phyloP scores from a whole-genome alignment of 2,113 vertebrate genomes.

The Poeciliopsis turrubarensis region DNA sequence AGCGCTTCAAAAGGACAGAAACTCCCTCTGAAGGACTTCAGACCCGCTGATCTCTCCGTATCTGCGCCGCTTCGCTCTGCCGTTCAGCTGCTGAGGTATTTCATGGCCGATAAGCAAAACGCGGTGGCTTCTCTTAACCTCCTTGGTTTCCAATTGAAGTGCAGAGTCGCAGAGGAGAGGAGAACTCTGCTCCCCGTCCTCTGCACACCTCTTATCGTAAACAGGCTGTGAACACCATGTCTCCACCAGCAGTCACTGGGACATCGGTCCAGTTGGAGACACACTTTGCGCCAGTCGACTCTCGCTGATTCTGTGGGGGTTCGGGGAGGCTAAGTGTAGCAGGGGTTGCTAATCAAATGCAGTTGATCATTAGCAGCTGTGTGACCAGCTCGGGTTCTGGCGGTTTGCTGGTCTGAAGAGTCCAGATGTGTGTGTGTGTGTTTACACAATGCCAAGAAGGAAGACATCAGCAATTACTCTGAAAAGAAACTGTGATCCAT shows the following conservation, averaged over 20 bases:
- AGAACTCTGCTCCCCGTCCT: conserved; percentile 59
- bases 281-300: conserved; percentile 8
- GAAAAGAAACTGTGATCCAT: not conserved
- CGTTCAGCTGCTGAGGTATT: conserved; percentile 6
- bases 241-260: conserved; percentile 39
- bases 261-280: conserved; percentile 26
- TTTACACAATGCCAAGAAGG: not conserved
- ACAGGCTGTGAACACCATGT: conserved; percentile 40
- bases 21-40: not conserved
- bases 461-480: not conserved
- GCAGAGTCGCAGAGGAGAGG: conserved; percentile 33
- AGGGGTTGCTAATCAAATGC: too few relatives aligned
- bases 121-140: conserved; percentile 41
- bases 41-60: not conserved
- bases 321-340: not conserved
- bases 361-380: not conserved
- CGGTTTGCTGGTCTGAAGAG: not conserved
- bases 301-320: not conserved
- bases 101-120: conserved; percentile 19
- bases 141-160: conserved; percentile 48
- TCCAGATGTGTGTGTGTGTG: not conserved
- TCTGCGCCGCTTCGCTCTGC: conserved; percentile 20
- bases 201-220: conserved; percentile 72
- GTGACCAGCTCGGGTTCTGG: not conserved
- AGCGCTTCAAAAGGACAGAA: not conserved